These are phyloP conservation scores for Hippocampus mohnikei DNA, from an alignment of 2,113 vertebrate species.

Conservation along the genomic window DNA sequence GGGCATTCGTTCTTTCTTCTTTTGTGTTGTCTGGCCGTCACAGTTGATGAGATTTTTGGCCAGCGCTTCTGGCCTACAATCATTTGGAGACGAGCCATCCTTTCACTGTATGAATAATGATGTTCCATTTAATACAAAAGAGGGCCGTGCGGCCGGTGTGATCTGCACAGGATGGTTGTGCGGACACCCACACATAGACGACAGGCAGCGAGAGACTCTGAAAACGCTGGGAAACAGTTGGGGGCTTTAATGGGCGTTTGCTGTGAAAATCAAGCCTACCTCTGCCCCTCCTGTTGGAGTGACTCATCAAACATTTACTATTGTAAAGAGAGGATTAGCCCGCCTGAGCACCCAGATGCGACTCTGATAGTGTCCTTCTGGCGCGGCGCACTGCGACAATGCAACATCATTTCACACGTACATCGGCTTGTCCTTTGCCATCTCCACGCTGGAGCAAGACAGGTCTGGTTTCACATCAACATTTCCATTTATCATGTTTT, in stretches of 20 bases:
- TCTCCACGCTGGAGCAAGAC: slow-evolving; percentile 1
- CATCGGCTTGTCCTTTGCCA: slow-evolving; percentile 14
- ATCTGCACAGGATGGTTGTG: slow-evolving; percentile 13
- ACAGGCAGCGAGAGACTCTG: slow-evolving; percentile 1
- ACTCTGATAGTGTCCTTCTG: slow-evolving; percentile 6
- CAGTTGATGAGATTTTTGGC: slow-evolving; percentile 14
- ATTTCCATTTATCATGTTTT: slow-evolving; percentile 20
- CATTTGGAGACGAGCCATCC: slow-evolving; percentile 8
- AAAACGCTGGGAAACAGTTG: slow-evolving; percentile 25
- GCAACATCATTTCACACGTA: slow-evolving; percentile 9
- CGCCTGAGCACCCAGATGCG: slow-evolving; percentile 1
- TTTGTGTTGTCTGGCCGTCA: slow-evolving; percentile 2
- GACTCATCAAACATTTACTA: slow-evolving; percentile 44
- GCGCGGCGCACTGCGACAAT: slow-evolving; percentile 1
- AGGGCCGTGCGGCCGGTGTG: slow-evolving; percentile 10
- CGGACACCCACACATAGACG: slow-evolving; percentile 20
- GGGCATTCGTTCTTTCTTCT: neutral
- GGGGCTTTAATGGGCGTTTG: slow-evolving; percentile 32
- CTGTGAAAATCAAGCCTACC: slow-evolving; percentile 30
- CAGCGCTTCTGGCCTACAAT: slow-evolving; percentile 22
- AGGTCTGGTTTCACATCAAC: neutral
- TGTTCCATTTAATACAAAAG: slow-evolving; percentile 21
- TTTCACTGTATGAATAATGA: slow-evolving; percentile 31
- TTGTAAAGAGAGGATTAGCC: slow-evolving; percentile 30
- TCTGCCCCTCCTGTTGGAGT: slow-evolving; percentile 7